Evolutionary conservation across 2,113 vertebrate species (phyloP), one percentile per base, ranked within the genome.

Genomic region (Austrofundulus limnaeus): DNA sequence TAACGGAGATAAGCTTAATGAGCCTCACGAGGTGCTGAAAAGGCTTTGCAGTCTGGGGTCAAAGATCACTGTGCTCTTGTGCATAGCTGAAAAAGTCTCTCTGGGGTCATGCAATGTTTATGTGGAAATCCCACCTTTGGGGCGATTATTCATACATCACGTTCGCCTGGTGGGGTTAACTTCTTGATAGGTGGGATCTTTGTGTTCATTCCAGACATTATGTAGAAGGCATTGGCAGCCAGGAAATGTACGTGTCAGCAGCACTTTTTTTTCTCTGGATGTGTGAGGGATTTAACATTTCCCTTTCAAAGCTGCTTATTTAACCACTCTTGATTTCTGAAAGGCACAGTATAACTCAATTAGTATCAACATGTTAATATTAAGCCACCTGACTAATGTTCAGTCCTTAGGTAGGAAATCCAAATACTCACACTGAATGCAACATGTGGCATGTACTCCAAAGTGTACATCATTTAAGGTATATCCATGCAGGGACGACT

Each of bases 21-120:
- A 66, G 59, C 61, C 58, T 56, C 64, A 78, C 57, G 24, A 83
- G 68, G 78, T 74, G 78, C 51, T 88, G 71, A 87, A 84, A 87
- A 62, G 50, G 37, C 42, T 66, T 77, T 79, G 65, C 65, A 55
- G 72, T 64, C 61, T 65, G 28, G 43, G 67, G 74, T 78, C 69
- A 82, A 61, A 61, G 67, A 78, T 75, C 75, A 66, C 42, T 12
- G 5, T 54, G 42, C 54, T 41, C 57, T 62, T 0, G 9, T 60
- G 47, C 59, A 76, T 51, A 31, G 53, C 64, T 28, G 19, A 70
- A 76, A 48, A 59, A 62, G 74, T 41, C 56, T 70, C 66, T 49
- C 38, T 9, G 14, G 65, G 66, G 68, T 56, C 34, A 37, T 46
- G 60, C 61, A 37, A 2, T 77, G 61, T 72, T 78, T 84, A 54